Percentiles rank a stretch among this genome's conserved stretches.
Conservation (phyloP, 2,113 vertebrate species). For the Pholis gunnellus region DNA sequence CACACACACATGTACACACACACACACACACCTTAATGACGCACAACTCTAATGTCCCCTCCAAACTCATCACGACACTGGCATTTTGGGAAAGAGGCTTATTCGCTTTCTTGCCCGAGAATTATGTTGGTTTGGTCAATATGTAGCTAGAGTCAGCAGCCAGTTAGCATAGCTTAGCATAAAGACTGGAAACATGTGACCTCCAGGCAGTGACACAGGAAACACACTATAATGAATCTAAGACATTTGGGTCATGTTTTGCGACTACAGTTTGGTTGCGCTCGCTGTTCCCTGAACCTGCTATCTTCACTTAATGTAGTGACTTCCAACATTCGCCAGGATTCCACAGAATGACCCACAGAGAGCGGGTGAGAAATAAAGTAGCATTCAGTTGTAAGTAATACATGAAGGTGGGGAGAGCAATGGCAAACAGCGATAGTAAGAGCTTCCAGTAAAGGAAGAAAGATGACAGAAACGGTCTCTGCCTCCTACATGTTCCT, state of each 20-base stretch:
- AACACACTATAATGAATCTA: not conserved
- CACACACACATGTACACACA: not conserved
- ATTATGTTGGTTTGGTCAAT: not conserved
- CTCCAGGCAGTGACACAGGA: not conserved
- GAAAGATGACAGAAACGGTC: slow-evolving; percentile 6
- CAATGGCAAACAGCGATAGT: slow-evolving; percentile 9
- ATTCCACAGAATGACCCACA: not conserved
- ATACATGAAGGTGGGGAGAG: not conserved
- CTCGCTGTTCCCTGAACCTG: not conserved
- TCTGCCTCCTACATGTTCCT: not conserved
- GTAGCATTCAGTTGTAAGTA: not conserved
- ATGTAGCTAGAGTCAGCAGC: not conserved
- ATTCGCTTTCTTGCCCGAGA: not conserved
- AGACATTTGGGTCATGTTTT: not conserved
- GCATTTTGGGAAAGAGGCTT: not conserved
- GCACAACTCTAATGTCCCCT: not conserved
- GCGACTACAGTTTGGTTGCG: not conserved
- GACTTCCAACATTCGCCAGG: not conserved
- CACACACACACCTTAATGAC: slow-evolving; percentile 3
- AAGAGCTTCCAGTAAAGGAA: not conserved
- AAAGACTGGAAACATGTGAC: not conserved
- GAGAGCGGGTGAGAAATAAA: not conserved
- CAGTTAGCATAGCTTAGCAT: not conserved
- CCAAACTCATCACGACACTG: not conserved
- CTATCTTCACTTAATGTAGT: not conserved